These are phyloP conservation scores for Hydrotaea cyrtoneurina DNA, from an alignment of 2,888 invertebrate species.

Conservation along the genomic window DNA sequence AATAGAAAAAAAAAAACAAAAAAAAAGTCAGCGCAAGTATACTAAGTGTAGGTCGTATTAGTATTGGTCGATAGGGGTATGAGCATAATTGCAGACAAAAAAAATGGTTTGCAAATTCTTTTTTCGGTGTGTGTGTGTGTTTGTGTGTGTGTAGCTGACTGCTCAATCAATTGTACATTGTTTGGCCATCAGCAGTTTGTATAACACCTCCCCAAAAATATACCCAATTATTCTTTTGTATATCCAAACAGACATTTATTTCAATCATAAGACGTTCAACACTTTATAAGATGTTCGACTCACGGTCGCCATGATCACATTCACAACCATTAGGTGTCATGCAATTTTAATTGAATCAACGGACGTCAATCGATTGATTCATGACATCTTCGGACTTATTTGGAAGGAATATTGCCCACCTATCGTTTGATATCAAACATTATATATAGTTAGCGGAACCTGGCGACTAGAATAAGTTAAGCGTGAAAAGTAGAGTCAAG, in stretches of 20 bases:
- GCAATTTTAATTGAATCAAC: not conserved
- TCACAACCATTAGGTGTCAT: not conserved
- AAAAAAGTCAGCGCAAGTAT: too few species aligned
- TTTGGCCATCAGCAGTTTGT: not conserved
- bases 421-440: too few species aligned
- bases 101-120: not conserved
- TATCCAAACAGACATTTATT: not conserved
- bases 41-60: too few species aligned
- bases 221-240: not conserved
- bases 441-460: too few species aligned
- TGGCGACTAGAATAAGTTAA: too few species aligned
- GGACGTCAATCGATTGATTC: not conserved
- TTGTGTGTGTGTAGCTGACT: too few species aligned
- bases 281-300: not conserved
- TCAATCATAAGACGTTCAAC: not conserved
- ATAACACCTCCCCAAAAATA: not conserved
- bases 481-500: too few species aligned
- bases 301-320: not conserved
- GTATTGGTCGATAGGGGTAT: not conserved
- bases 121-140: too few species aligned
- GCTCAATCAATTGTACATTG: too few species aligned
- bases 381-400: too few species aligned
- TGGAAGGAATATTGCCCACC: too few species aligned
- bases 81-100: not conserved
- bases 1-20: slow-evolving; percentile 11